Evolutionary conservation across 2,797 vertebrate species (phyloP).

Genomic region (Hemibagrus guttatus): DNA sequence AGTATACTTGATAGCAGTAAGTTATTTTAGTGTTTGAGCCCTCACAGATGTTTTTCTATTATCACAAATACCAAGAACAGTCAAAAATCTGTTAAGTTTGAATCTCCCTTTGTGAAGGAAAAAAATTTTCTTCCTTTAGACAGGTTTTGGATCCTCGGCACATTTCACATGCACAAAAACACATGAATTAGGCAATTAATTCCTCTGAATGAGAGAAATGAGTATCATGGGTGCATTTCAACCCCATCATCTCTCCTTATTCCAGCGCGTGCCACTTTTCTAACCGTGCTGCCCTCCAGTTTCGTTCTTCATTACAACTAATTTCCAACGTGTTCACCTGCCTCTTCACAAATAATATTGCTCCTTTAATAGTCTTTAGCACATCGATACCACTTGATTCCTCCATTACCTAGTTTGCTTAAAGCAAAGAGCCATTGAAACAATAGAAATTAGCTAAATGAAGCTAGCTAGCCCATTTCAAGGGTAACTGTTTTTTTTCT

Average conservation of each 20-base stretch:
- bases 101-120: background rate
- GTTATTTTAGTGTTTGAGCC: background rate
- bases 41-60: background rate
- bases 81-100: background rate
- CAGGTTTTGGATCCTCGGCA: background rate
- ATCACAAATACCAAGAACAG: background rate
- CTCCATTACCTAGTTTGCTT: slow-evolving; percentile 52
- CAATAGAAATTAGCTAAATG: slow-evolving; percentile 51
- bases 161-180: background rate
- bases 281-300: slow-evolving; percentile 14
- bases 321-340: slow-evolving; percentile 42
- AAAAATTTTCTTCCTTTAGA: background rate
- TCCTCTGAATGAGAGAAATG: background rate
- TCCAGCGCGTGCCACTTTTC: background rate
- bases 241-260: background rate
- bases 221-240: slow-evolving; percentile 4
- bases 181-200: background rate
- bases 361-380: slow-evolving; percentile 45
- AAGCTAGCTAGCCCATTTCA: slow-evolving; percentile 63
- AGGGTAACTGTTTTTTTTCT: slow-evolving; percentile 68
- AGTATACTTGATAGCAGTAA: background rate
- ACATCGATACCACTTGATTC: slow-evolving; percentile 39
- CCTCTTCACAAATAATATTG: slow-evolving; percentile 19
- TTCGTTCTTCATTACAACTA: slow-evolving; percentile 28
- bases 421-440: slow-evolving; percentile 51